These are phyloP conservation scores for Falcunculus frontatus DNA, from an alignment of 2,113 vertebrate species.

Conservation along the genomic window DNA sequence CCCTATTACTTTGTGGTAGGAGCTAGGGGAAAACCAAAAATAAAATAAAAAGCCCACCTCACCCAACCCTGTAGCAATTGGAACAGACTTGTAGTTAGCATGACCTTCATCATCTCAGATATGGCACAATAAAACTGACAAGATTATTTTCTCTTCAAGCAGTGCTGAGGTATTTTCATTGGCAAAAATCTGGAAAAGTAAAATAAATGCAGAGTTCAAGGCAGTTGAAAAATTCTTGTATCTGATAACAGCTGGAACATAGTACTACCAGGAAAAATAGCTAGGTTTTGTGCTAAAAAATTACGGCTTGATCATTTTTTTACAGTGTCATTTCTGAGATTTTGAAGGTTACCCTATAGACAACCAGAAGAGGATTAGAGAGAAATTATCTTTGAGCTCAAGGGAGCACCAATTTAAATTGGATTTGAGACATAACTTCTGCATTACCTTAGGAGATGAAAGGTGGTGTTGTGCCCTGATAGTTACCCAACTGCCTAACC, in stretches of 20 bases:
- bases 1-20: constrained; percentile 35
- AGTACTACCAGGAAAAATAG: constrained; percentile 34
- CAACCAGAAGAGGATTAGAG: constrained; percentile 50
- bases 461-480: background rate
- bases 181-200: constrained; percentile 6
- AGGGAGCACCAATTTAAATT: constrained; percentile 54
- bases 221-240: constrained; percentile 17
- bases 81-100: constrained; percentile 2
- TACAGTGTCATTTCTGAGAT: constrained; percentile 4
- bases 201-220: constrained; percentile 48
- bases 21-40: constrained; percentile 32
- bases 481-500: constrained; percentile 4
- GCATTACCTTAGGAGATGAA: constrained; percentile 31
- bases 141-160: constrained; percentile 36
- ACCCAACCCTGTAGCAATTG: constrained; percentile 18
- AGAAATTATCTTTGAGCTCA: constrained; percentile 60
- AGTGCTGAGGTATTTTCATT: constrained; percentile 24
- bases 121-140: constrained; percentile 35
- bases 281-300: constrained; percentile 32
- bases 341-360: constrained; percentile 42
- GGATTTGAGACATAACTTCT: constrained; percentile 49
- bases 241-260: constrained; percentile 9
- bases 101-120: constrained; percentile 49
- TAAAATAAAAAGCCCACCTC: constrained; percentile 56
- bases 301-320: constrained; percentile 25